Conservation (phyloP, 2,113 vertebrate genomes). For the human (Homo sapiens) region DNA sequence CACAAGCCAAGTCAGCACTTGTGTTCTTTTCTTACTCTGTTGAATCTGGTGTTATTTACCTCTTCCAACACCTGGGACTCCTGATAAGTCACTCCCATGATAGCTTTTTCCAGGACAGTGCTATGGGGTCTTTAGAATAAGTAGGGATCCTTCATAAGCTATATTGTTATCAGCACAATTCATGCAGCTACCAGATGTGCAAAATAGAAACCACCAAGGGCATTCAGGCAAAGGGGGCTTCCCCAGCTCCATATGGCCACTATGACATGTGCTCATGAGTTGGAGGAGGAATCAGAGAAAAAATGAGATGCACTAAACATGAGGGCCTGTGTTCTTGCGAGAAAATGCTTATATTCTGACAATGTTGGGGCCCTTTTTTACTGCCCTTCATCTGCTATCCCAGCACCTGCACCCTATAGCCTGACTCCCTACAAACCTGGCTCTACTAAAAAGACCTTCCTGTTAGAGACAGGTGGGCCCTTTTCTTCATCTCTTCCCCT, state of each 20-base stretch:
- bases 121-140: slow-evolving; percentile 51
- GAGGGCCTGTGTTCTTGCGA: neutral
- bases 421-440: neutral
- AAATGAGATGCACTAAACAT: neutral
- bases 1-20: slow-evolving; percentile 68
- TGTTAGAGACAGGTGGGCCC: neutral
- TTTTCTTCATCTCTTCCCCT: slow-evolving; percentile 27
- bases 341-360: neutral
- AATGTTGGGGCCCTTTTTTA: neutral
- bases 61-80: slow-evolving; percentile 66
- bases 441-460: neutral
- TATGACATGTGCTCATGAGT: neutral
- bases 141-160: slow-evolving; percentile 32
- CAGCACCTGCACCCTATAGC: neutral
- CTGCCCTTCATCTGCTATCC: neutral
- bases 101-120: slow-evolving; percentile 59
- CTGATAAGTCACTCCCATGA: slow-evolving; percentile 73
- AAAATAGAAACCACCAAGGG: slow-evolving; percentile 53
- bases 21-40: slow-evolving; percentile 57
- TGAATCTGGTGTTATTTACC: slow-evolving; percentile 71
- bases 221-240: neutral
- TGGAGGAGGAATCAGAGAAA: neutral
- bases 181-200: slow-evolving; percentile 55
- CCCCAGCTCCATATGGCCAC: neutral
- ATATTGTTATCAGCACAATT: slow-evolving; percentile 66